These are phyloP conservation scores for Trogon melanurus DNA, from an alignment of 2,113 vertebrate species.

Conservation along the genomic window DNA sequence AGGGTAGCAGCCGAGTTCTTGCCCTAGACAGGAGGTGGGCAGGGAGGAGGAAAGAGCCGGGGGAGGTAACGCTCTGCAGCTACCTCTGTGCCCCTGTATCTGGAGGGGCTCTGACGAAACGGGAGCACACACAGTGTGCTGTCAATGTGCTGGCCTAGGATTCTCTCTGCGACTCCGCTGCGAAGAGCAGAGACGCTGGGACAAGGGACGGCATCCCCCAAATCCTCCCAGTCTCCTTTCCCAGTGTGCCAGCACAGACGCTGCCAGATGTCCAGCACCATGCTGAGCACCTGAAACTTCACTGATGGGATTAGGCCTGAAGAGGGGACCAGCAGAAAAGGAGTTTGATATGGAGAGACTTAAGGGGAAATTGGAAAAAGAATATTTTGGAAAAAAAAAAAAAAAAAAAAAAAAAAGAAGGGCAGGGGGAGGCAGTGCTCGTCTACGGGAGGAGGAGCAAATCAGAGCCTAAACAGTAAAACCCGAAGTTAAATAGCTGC, in stretches of 20 bases:
- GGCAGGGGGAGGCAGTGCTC: not conserved
- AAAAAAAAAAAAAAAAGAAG: rapidly evolving
- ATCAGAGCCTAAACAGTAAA: not conserved
- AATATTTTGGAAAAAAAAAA: rapidly evolving
- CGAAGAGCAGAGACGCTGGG: rapidly evolving
- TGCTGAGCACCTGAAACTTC: not conserved
- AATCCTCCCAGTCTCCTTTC: not conserved
- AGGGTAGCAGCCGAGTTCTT: not conserved
- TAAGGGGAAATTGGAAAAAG: not conserved
- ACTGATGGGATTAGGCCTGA: not conserved
- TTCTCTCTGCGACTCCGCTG: not conserved
- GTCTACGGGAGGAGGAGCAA: not conserved
- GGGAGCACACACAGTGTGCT: not conserved
- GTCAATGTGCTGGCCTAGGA: rapidly evolving
- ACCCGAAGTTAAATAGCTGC: not conserved
- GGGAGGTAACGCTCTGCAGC: not conserved
- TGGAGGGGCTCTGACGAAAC: not conserved
- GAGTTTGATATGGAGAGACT: not conserved
- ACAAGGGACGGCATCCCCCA: not conserved
- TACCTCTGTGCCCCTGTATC: not conserved
- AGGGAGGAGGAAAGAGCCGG: not conserved
- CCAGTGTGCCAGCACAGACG: rapidly evolving
- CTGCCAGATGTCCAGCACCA: not conserved
- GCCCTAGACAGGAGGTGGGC: not conserved
- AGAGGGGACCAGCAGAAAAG: not conserved